Evolutionary conservation across 2,888 invertebrate species (phyloP).

Genomic region (Polietes domitor): DNA sequence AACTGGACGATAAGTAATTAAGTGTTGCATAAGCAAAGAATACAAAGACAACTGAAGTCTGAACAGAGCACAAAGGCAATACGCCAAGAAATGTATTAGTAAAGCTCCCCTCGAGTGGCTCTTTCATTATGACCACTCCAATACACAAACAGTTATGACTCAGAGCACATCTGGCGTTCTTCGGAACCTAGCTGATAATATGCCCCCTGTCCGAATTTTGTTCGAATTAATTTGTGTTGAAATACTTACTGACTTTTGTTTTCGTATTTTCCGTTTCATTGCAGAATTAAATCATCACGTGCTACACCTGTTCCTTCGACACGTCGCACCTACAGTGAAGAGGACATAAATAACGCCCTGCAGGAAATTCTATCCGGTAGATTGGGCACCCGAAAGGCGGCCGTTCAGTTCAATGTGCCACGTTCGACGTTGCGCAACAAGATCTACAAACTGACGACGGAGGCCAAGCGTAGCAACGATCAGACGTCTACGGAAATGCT

Average conservation of each 20-base stretch:
- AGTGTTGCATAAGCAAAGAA: too few relatives aligned
- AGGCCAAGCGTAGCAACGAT: slow-evolving; percentile 83
- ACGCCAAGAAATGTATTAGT: too few relatives aligned
- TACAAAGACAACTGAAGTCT: too few relatives aligned
- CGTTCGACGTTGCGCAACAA: slow-evolving; percentile 98
- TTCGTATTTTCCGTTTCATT: slow-evolving; percentile 50
- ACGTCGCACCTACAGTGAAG: slow-evolving; percentile 95
- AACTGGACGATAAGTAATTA: too few relatives aligned
- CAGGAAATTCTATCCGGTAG: slow-evolving; percentile 96
- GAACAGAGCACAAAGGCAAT: too few relatives aligned
- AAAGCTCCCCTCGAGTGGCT: too few relatives aligned
- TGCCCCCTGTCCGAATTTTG: too few relatives aligned
- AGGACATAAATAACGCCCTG: slow-evolving; percentile 96
- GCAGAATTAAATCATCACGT: slow-evolving; percentile 86
- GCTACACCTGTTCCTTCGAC: slow-evolving; percentile 80
- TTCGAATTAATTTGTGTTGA: not conserved
- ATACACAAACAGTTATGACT: too few relatives aligned
- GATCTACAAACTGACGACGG: slow-evolving; percentile 88
- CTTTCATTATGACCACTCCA: too few relatives aligned
- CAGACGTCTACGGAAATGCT: slow-evolving; percentile 69
- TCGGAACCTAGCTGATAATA: too few relatives aligned
- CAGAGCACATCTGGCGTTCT: too few relatives aligned
- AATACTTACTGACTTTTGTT: slow-evolving; percentile 35
- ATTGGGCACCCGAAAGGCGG: slow-evolving; percentile 95
- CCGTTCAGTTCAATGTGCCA: slow-evolving; percentile 97